These are phyloP conservation scores for Torymus auratus DNA, from an alignment of 2,888 invertebrate genomes.

Conservation along the genomic window DNA sequence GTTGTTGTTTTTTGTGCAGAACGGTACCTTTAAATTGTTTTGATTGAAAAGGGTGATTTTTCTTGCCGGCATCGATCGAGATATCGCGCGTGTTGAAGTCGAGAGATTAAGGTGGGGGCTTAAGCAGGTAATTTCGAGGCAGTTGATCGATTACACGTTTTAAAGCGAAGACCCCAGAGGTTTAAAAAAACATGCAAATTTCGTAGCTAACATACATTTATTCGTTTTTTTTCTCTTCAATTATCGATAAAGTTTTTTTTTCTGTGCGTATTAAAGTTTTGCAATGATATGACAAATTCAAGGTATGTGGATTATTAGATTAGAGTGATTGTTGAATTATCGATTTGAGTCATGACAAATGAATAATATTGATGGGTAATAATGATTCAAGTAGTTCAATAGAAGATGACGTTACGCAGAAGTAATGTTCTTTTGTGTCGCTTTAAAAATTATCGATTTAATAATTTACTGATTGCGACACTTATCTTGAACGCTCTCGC, in stretches of 20 bases:
- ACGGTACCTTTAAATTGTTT: conserved; percentile 23
- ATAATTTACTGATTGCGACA: conserved; percentile 6
- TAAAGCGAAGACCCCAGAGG: too few species aligned
- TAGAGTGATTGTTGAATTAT: conserved; percentile 29
- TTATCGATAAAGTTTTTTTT: too few species aligned
- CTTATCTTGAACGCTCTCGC: background rate
- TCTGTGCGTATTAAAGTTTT: background rate
- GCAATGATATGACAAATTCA: conserved; percentile 6
- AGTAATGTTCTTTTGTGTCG: conserved; percentile 32
- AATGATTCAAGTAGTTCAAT: conserved; percentile 38
- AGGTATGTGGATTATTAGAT: conserved; percentile 28
- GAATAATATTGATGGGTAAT: conserved; percentile 39
- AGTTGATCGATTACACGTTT: too few species aligned
- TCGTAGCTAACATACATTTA: too few species aligned
- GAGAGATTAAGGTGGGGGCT: too few species aligned
- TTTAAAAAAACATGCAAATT: too few species aligned
- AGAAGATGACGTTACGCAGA: conserved; percentile 31
- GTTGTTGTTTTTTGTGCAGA: background rate
- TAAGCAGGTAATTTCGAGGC: too few species aligned
- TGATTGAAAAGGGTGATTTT: conserved; percentile 29
- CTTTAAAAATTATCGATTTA: conserved; percentile 22
- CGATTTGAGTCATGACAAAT: conserved; percentile 33
- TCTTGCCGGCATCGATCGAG: background rate
- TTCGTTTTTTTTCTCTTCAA: too few species aligned
- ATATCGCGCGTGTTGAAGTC: background rate